A percentile compares a stretch with the other conserved stretches of the same genome.
Evolutionary conservation across 2,113 vertebrate species (phyloP).

Genomic region (Sinocyclocheilus anophthalmus): DNA sequence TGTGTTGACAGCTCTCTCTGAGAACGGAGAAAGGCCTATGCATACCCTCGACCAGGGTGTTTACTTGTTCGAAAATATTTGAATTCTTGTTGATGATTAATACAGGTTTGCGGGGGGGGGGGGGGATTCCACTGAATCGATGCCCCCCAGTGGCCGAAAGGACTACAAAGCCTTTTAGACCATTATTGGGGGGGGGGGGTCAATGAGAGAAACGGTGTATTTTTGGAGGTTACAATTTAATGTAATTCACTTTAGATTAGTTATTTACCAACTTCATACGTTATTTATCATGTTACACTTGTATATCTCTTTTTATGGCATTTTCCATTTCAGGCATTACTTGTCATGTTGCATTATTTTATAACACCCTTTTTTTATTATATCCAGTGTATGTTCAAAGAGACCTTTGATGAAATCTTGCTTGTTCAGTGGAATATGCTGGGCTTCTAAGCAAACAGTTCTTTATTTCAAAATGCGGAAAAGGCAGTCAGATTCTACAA

Average conservation of each 20-base stretch:
- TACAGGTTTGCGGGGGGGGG: too few species aligned
- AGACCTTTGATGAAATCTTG: not conserved
- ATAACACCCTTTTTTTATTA: not conserved
- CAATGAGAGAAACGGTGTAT: not conserved
- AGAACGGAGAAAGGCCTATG: not conserved
- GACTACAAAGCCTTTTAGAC: conserved; percentile 2
- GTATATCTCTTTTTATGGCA: not conserved
- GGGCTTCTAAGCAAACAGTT: not conserved
- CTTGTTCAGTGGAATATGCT: not conserved
- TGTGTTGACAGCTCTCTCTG: not conserved
- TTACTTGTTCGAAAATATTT: not conserved
- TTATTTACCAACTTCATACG: not conserved
- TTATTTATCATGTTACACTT: not conserved
- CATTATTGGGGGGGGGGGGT: not conserved
- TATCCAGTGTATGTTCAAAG: not conserved
- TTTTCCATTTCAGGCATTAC: not conserved
- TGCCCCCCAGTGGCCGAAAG: conserved; percentile 66
- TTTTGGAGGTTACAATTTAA: not conserved
- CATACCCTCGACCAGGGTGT: not conserved
- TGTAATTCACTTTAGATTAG: not conserved
- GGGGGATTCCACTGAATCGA: too few species aligned
- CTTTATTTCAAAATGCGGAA: not conserved
- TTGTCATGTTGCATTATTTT: not conserved
- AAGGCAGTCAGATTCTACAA: not conserved
- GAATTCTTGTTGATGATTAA: not conserved